A percentile compares a stretch with the other conserved stretches of the same genome.
phyloP scores from a whole-genome alignment of 2,888 invertebrate species.

The Gnatocerus cornutus region DNA sequence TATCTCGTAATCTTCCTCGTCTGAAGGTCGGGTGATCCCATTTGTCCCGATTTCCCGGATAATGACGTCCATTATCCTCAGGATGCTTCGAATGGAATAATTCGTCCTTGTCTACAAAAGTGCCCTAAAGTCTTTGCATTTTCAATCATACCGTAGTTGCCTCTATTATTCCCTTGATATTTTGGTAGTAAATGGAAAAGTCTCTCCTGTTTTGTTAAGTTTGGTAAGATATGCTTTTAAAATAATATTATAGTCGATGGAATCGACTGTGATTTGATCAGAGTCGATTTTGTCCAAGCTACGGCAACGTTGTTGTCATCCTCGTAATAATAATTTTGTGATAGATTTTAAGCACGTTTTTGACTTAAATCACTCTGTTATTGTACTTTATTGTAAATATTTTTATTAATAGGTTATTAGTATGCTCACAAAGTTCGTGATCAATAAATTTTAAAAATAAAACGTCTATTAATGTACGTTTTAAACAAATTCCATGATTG shows the following conservation, averaged over 20 bases:
- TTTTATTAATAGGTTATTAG: constrained; percentile 55
- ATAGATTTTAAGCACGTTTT: constrained; percentile 52
- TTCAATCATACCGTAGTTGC: constrained; percentile 65
- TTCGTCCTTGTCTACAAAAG: constrained; percentile 49
- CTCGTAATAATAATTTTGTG: constrained; percentile 50
- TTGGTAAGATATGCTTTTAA: constrained; percentile 36
- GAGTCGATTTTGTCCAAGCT: too few species aligned
- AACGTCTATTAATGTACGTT: constrained; percentile 41
- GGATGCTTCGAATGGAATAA: not conserved
- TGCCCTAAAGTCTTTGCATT: constrained; percentile 59
- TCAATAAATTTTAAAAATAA: constrained; percentile 46
- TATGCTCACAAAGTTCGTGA: constrained; percentile 64
- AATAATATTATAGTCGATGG: constrained; percentile 14
- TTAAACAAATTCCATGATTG: constrained; percentile 40
- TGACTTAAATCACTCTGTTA: constrained; percentile 48
- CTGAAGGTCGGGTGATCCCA: not conserved
- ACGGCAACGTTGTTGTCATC: constrained; percentile 23
- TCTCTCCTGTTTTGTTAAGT: constrained; percentile 36
- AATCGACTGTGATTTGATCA: too few species aligned
- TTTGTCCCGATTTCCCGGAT: constrained; percentile 12
- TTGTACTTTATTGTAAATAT: constrained; percentile 58
- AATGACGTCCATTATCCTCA: constrained; percentile 4
- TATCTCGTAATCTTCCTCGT: constrained; percentile 32
- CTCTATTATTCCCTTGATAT: constrained; percentile 54
- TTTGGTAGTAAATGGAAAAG: constrained; percentile 29